A percentile compares a stretch with the other conserved stretches of the same genome.
phyloP scores from a whole-genome alignment of 2,888 invertebrate genomes.

The Cacoxenus indagator region DNA sequence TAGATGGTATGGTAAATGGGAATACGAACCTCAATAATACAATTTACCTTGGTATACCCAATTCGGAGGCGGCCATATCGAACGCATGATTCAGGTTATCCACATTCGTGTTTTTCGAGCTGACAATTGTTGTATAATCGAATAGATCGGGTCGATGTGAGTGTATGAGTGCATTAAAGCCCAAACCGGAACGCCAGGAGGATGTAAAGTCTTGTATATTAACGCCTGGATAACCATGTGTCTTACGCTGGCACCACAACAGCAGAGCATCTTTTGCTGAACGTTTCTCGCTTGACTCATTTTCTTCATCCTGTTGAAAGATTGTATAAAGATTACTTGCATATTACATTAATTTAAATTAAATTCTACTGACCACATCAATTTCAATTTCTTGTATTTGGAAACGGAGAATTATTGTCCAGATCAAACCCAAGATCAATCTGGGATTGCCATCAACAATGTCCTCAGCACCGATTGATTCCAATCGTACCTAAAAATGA shows the following conservation, averaged over 20 bases:
- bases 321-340: not conserved
- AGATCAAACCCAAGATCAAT: constrained; percentile 96
- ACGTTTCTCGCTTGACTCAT: constrained; percentile 96
- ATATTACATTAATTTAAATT: not conserved
- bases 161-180: constrained; percentile 98
- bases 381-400: constrained; percentile 99
- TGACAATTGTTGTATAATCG: constrained; percentile 85
- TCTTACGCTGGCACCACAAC: constrained; percentile 99
- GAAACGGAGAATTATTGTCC: constrained; percentile 99
- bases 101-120: constrained; percentile 81
- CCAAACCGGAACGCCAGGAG: constrained; percentile 96
- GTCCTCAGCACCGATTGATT: constrained; percentile 99
- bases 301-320: constrained; percentile 96
- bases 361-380: constrained; percentile 83
- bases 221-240: constrained; percentile 92
- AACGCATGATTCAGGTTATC: constrained; percentile 98
- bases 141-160: constrained; percentile 97
- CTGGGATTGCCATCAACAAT: constrained; percentile 98
- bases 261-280: constrained; percentile 98
- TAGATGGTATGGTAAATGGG: not conserved
- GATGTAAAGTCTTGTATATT: constrained; percentile 91
- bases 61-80: constrained; percentile 90
- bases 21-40: not conserved
- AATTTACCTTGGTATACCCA: constrained; percentile 83
- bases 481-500: constrained; percentile 87